Percentiles rank a stretch among this genome's conserved stretches.
phyloP scores from a whole-genome alignment of 2,113 vertebrate genomes.

The Limnothrissa miodon region DNA sequence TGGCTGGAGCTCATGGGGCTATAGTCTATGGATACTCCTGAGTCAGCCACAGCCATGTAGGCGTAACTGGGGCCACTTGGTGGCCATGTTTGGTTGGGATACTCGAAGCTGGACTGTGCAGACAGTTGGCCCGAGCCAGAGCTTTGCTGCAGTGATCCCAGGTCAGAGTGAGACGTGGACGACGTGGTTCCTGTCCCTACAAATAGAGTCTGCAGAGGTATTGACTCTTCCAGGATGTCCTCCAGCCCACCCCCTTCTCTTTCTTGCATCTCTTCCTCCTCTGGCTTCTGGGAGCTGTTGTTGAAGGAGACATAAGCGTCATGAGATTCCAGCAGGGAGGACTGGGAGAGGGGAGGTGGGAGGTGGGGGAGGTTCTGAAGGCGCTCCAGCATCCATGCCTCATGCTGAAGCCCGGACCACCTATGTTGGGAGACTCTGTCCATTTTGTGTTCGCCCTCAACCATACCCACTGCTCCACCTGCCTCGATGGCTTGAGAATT shows the following conservation, averaged over 20 bases:
- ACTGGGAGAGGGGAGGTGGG: conserved; percentile 46
- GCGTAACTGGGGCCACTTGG: conserved; percentile 66
- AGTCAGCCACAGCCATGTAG: conserved; percentile 79
- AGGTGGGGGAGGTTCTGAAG: conserved; percentile 52
- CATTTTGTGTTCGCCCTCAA: conserved; percentile 21
- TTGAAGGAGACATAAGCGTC: conserved; percentile 79
- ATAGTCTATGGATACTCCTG: conserved; percentile 80
- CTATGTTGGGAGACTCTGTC: conserved; percentile 29
- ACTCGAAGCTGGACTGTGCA: conserved; percentile 74
- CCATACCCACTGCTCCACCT: conserved; percentile 8
- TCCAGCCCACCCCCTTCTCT: conserved; percentile 34
- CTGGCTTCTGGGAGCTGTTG: conserved; percentile 47
- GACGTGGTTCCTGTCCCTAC: conserved; percentile 39
- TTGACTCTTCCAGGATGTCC: conserved; percentile 56
- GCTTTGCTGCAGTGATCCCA: conserved; percentile 63
- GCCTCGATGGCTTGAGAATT: conserved; percentile 31
- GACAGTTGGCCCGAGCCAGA: conserved; percentile 61
- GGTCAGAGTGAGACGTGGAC: conserved; percentile 63
- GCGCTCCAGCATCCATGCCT: conserved; percentile 60
- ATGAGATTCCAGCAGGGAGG: conserved; percentile 62
- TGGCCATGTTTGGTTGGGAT: conserved; percentile 66
- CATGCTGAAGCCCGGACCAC: conserved; percentile 42
- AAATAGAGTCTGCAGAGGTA: conserved; percentile 63
- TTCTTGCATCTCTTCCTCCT: conserved; percentile 13
- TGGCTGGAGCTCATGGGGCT: conserved; percentile 68